These are phyloP conservation scores for Dendrophyllia cribrosa DNA, from an alignment of 64 coral and sea anemone species.

Conservation along the genomic window DNA sequence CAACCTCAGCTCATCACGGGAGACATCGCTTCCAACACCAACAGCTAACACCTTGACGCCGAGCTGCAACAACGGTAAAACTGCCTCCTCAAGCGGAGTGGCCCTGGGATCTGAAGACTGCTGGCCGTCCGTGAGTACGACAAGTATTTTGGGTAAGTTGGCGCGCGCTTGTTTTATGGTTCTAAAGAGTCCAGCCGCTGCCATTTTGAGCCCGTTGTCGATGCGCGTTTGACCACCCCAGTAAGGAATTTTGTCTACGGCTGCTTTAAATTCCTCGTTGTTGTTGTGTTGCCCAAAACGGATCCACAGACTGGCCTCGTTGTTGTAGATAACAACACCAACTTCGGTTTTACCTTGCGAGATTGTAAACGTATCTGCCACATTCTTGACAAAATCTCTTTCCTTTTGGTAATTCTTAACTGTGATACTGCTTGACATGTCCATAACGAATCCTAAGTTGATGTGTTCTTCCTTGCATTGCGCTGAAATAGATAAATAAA, in stretches of 20 bases:
- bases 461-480: conserved; percentile 29
- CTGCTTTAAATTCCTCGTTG: conserved; percentile 55
- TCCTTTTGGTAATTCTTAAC: conserved; percentile 66
- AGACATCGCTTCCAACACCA: conserved; percentile 68
- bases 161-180: conserved; percentile 39
- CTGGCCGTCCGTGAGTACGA: conserved; percentile 77
- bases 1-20: conserved; percentile 63
- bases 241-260: conserved; percentile 71
- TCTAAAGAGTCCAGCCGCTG: conserved; percentile 59
- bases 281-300: conserved; percentile 54
- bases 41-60: conserved; percentile 82
- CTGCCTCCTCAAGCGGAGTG: conserved; percentile 42
- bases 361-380: conserved; percentile 58
- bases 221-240: conserved; percentile 79
- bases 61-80: conserved; percentile 53
- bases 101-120: conserved; percentile 70
- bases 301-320: conserved; percentile 61
- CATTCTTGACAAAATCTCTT: conserved; percentile 79
- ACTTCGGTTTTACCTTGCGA: conserved; percentile 52
- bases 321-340: conserved; percentile 71
- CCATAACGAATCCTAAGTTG: conserved; percentile 52
- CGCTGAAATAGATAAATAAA: background rate
- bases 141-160: conserved; percentile 66
- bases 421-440: conserved; percentile 68
- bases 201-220: conserved; percentile 71